phyloP scores from a whole-genome alignment of 2,113 vertebrate genomes.

The Lophotis ruficrista region DNA sequence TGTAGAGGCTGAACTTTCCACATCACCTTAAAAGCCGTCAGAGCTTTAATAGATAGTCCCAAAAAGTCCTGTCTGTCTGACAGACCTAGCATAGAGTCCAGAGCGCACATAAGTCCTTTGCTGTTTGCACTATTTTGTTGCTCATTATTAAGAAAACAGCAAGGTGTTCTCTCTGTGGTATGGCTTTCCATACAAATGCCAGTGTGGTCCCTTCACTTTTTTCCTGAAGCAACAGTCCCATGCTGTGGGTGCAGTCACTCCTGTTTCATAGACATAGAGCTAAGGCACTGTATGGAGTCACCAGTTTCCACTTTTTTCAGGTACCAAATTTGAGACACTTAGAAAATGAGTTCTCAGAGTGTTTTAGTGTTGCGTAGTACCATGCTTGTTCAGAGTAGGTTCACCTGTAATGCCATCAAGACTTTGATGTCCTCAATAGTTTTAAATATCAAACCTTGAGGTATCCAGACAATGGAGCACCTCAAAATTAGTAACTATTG shows the following conservation, averaged over 20 bases:
- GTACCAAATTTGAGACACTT: not conserved
- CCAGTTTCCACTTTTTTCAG: not conserved
- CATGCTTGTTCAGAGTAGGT: not conserved
- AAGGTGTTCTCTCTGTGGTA: not conserved
- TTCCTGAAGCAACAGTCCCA: not conserved
- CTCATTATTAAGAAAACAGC: not conserved
- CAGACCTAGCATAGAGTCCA: not conserved
- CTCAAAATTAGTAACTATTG: not conserved
- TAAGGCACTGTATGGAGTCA: not conserved
- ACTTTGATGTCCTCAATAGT: not conserved
- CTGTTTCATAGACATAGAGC: accelerated
- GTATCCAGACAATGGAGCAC: not conserved
- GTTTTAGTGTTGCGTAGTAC: accelerated
- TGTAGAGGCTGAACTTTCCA: not conserved
- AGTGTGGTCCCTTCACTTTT: accelerated
- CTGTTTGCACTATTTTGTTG: not conserved
- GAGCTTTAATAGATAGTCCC: not conserved
- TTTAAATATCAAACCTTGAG: not conserved
- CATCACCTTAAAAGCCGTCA: not conserved
- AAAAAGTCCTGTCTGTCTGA: not conserved
- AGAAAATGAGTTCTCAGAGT: not conserved
- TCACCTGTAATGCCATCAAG: not conserved
- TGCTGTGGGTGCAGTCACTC: not conserved
- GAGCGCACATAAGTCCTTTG: not conserved
- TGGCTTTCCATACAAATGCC: not conserved